Base-by-base conservation (phyloP, 2,888 invertebrate genomes). In the Acanthoscelides obtectus region DNA sequence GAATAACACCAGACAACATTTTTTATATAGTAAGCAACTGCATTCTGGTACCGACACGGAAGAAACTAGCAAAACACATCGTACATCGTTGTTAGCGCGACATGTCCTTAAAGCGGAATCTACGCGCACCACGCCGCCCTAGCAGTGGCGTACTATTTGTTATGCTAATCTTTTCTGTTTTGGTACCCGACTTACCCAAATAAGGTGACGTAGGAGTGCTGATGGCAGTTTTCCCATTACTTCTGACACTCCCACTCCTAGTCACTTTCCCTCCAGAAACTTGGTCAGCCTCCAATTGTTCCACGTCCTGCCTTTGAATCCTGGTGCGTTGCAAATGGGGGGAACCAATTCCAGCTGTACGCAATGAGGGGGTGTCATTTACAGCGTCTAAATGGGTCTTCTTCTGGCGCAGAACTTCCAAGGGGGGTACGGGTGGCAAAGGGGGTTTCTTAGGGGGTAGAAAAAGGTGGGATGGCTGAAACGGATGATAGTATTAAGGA, bases 401-500 rank as follows among this genome's bases (percentile, higher is more conserved):
- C 81, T 89, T 89, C 80, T 89, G 85, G 79, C 90, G 85, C 77
- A 90, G 81, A 6, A 89, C 88, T 82, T 90, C 90, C 77, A 90
- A 86, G 73, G 90, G 90, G 6, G 91, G 90, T 66, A 91, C 89
- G 21, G 92, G 92, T 73, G 93, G 92, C 79, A 93, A 83, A 25
- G 92, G 92, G 64, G 92, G 92, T 83, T 92, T 93, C 81, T 91
- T 91, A 12, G 92, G 92, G 22, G 91, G 90, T 78, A 90, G 79
- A 70, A 89, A 83, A 64, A 90, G 77, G 67, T 89, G 89, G 0
- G 89, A 87, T 0, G 90, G 84, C 5, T 89, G 6, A 89, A 89
- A 6, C 84, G 84, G 8, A 66, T n/a, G n/a, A n/a, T n/a, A n/a
- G n/a, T n/a, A n/a, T n/a, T n/a, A n/a, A n/a, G n/a, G n/a, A n/a